A percentile compares a stretch with the other conserved stretches of the same genome.
phyloP scores from a whole-genome alignment of 2,113 vertebrate genomes.

The Python bivittatus region DNA sequence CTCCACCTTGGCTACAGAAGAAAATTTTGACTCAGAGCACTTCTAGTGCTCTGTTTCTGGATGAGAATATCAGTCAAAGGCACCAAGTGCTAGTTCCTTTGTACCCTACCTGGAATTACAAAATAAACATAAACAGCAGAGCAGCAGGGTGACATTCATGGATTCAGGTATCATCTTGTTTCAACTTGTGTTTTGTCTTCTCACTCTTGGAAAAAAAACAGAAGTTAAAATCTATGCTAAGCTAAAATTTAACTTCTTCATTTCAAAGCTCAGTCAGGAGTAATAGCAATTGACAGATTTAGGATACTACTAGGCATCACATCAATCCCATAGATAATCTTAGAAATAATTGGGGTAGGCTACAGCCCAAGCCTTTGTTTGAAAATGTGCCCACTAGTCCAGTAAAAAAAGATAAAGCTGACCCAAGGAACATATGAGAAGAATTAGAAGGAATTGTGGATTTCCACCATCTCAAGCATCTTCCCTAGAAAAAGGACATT shows the following conservation, averaged over 20 bases:
- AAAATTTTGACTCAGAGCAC: not conserved
- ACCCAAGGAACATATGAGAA: not conserved
- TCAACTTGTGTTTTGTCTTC: slow-evolving; percentile 31
- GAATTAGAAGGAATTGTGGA: not conserved
- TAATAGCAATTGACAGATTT: not conserved
- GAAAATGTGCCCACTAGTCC: not conserved
- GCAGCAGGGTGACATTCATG: slow-evolving; percentile 50
- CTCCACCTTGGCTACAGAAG: slow-evolving; percentile 44
- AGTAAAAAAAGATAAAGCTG: not conserved
- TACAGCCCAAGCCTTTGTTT: not conserved
- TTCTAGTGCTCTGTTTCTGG: slow-evolving; percentile 37
- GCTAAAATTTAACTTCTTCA: not conserved
- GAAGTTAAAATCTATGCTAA: slow-evolving; percentile 5
- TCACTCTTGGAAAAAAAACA: slow-evolving; percentile 30
- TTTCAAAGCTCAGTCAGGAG: not conserved
- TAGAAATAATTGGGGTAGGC: not conserved
- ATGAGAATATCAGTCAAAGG: slow-evolving; percentile 46
- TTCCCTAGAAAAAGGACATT: not conserved
- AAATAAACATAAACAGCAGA: slow-evolving; percentile 57
- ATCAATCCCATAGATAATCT: no score
- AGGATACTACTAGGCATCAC: no score
- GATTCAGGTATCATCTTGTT: slow-evolving; percentile 55
- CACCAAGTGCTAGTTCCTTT: slow-evolving; percentile 56
- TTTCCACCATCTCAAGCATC: not conserved
- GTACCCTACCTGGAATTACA: slow-evolving; percentile 74